Percentiles rank a stretch among this genome's conserved stretches.
Evolutionary conservation across 2,113 vertebrate genomes (phyloP).

Genomic region (Xyliphius kryptos): DNA sequence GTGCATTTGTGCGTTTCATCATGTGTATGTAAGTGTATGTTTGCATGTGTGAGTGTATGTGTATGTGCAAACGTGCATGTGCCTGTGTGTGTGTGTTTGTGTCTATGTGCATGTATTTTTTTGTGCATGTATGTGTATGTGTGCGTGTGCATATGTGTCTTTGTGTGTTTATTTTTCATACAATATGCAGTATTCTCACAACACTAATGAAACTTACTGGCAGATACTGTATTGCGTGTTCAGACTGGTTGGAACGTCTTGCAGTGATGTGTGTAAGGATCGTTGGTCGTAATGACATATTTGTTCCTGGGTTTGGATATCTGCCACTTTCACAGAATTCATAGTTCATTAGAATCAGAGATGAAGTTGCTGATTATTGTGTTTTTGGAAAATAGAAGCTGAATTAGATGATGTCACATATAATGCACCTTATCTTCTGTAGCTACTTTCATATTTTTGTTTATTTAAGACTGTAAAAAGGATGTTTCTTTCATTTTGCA

Average conservation of each 20-base stretch:
- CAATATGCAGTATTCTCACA: conserved; percentile 8
- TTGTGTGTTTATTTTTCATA: conserved; percentile 12
- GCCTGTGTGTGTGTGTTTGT: conserved; percentile 13
- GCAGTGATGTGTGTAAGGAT: neutral
- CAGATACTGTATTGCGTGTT: conserved; percentile 16
- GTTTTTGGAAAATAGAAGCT: too few species aligned
- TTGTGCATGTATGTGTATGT: conserved; percentile 4
- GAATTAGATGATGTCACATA: too few species aligned
- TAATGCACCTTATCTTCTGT: too few species aligned
- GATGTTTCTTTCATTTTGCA: too few species aligned
- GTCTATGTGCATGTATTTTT: neutral
- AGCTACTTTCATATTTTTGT: too few species aligned
- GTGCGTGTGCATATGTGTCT: neutral
- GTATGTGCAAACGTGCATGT: too few species aligned
- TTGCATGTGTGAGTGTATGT: too few species aligned
- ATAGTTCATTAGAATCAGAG: too few species aligned
- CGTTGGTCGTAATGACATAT: neutral
- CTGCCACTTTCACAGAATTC: neutral
- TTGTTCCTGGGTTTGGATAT: neutral
- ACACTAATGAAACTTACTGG: conserved; percentile 2
- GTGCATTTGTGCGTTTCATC: too few species aligned
- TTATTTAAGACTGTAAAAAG: too few species aligned
- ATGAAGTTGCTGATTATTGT: too few species aligned
- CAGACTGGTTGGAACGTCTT: conserved; percentile 9
- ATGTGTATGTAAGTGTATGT: too few species aligned